Conservation (phyloP, 1,140 invertebrate species). For the Campoletis sonorensis region DNA sequence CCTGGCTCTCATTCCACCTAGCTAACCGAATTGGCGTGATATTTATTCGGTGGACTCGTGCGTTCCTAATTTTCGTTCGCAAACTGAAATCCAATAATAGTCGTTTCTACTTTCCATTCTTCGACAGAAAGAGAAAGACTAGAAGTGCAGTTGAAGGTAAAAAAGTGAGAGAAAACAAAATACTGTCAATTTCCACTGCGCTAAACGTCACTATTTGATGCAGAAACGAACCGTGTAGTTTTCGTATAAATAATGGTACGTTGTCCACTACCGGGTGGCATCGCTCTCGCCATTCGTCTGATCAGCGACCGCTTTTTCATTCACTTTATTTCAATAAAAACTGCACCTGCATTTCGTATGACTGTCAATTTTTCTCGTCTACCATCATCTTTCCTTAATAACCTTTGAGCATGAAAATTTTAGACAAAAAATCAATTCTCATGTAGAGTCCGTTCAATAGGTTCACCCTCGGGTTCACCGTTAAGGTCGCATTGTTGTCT, state of each 20-base stretch:
- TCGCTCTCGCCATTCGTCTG: neutral
- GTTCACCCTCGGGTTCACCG: too few relatives aligned
- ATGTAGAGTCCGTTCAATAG: too few relatives aligned
- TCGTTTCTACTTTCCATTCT: slow-evolving; percentile 42
- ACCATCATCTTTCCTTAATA: too few relatives aligned
- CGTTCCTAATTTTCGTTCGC: slow-evolving; percentile 58
- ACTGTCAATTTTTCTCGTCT: too few relatives aligned
- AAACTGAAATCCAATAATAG: slow-evolving; percentile 54
- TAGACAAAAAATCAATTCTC: too few relatives aligned
- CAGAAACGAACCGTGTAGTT: neutral
- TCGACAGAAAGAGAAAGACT: slow-evolving; percentile 5
- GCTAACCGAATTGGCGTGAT: slow-evolving; percentile 56
- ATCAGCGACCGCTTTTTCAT: neutral
- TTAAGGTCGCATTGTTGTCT: too few relatives aligned
- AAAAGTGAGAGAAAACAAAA: neutral
- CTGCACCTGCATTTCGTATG: neutral
- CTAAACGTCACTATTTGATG: neutral
- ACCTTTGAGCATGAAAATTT: too few relatives aligned
- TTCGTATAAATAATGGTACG: neutral
- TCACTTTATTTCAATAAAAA: slow-evolving; percentile 14
- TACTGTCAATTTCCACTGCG: neutral
- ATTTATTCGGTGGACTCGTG: slow-evolving; percentile 59
- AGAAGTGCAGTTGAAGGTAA: neutral
- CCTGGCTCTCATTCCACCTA: slow-evolving; percentile 20
- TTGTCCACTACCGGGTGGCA: slow-evolving; percentile 23